Base-by-base conservation (phyloP, 1,140 invertebrate species). In the Conopomorpha cramerella region DNA sequence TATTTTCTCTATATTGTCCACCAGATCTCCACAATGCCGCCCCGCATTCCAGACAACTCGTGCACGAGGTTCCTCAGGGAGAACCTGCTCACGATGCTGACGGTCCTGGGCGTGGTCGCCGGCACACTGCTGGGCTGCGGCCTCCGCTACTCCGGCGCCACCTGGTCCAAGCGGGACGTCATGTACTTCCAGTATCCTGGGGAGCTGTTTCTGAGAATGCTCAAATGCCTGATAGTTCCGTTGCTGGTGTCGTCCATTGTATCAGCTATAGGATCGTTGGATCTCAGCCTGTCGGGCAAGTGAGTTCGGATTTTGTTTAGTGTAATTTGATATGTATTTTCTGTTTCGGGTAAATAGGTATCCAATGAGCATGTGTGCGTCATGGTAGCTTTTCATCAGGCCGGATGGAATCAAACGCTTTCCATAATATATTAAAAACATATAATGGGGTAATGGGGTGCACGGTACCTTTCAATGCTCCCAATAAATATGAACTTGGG, bases 181-280 rank as follows among this genome's bases (percentile, higher is more conserved):
- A 93, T 93, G 87, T 96, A 96, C 73, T 85, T 96, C 43, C 86
- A 90, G 41, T 95, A 90, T 63, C 84, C 87, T 3, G 92, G 91
- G n/a, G 91, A 94, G 50, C 73, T 96, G 16, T 96, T 96, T 62
- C 80, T 96, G n/a, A 81, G 92, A 36, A 95, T 95, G 89, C 79
- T 96, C 1, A 95, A 95, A 65, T 86, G 86, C 38, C 81, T 96
- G 14, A 95, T 96, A 53, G 84, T 96, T 14, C 93, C 94, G 0
- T 80, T 96, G 39, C 83, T 96, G 41, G 85, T 95, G 3, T 87
- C 92, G 0, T 94, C 91, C 11, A 90, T 96, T 19, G 86, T 95
- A 10, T 89, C 89, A 16, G 92, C 92, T 3, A 90, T 95, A 34
- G 92, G 91, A 16, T 87, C 86, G 10, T 72, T 95, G 38, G 91